Percentiles rank a stretch among this genome's conserved stretches.
Evolutionary conservation across 2,888 invertebrate genomes (phyloP).

Genomic region (Macrosiphum euphorbiae): DNA sequence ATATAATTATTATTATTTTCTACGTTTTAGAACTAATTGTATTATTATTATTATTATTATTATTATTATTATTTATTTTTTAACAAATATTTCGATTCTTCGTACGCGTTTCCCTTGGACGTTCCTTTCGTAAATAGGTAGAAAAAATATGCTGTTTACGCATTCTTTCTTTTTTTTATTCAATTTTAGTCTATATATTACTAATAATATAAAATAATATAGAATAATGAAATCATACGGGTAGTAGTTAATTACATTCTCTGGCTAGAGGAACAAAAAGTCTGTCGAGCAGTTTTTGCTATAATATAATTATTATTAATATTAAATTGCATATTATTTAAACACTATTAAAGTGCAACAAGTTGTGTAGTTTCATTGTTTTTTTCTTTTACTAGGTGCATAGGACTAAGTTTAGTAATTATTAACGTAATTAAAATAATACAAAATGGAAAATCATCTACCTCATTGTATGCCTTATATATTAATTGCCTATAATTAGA

Average conservation of each 20-base stretch:
- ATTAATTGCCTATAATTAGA: conserved; percentile 55
- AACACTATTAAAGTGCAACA: conserved; percentile 54
- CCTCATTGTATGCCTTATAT: conserved; percentile 63
- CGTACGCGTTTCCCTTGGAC: conserved; percentile 25
- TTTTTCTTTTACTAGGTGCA: conserved; percentile 45
- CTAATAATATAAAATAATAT: conserved; percentile 38
- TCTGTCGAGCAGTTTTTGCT: conserved; percentile 60
- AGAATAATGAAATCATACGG: conserved; percentile 57
- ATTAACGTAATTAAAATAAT: conserved; percentile 23
- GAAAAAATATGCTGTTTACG: conserved; percentile 18
- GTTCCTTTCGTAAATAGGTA: conserved; percentile 52
- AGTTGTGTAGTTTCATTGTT: conserved; percentile 56
- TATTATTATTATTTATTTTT: conserved; percentile 54
- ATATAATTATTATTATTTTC: conserved; percentile 47
- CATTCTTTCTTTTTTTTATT: conserved; percentile 30
- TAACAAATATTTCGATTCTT: conserved; percentile 56
- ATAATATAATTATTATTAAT: conserved; percentile 28
- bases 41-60: conserved; percentile 52
- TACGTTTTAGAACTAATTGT: conserved; percentile 58
- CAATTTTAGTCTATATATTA: conserved; percentile 50
- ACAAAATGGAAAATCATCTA: conserved; percentile 61
- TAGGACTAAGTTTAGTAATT: conserved; percentile 29
- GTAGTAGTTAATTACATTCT: conserved; percentile 61
- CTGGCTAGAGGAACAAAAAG: conserved; percentile 60
- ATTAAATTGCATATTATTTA: conserved; percentile 39